Evolutionary conservation across 2,113 vertebrate species (phyloP).

Genomic region (Hirundichthys speculiger): DNA sequence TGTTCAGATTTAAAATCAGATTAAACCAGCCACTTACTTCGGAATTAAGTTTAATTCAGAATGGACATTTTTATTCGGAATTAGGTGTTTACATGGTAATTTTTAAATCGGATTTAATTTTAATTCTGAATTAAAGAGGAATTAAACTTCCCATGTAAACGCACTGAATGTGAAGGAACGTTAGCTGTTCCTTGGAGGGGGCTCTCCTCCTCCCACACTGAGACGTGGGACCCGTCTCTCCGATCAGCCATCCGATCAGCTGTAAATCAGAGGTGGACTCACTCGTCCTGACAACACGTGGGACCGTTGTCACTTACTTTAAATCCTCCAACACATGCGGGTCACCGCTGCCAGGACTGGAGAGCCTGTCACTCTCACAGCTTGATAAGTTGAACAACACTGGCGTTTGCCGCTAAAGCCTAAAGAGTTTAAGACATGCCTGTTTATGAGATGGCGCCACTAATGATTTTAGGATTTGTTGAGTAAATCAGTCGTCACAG

Average conservation of each 20-base stretch:
- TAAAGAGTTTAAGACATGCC: too few species aligned
- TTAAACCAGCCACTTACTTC: too few species aligned
- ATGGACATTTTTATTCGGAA: too few species aligned
- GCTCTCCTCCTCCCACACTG: slow-evolving; percentile 9
- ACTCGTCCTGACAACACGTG: slow-evolving; percentile 49
- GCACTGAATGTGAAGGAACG: slow-evolving; percentile 24
- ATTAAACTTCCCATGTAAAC: too few species aligned
- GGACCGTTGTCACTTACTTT: slow-evolving; percentile 64
- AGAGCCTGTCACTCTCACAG: not conserved
- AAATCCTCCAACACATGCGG: slow-evolving; percentile 30
- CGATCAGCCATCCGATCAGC: slow-evolving; percentile 16
- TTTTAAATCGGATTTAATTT: too few species aligned
- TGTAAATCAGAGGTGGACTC: slow-evolving; percentile 65
- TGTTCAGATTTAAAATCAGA: too few species aligned
- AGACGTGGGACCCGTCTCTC: slow-evolving; percentile 1
- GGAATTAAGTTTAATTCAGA: too few species aligned
- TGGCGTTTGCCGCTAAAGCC: not conserved
- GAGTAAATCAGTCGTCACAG: too few species aligned
- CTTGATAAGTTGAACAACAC: not conserved
- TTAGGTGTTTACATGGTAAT: too few species aligned
- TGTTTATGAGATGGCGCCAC: too few species aligned
- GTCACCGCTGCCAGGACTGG: slow-evolving; percentile 7
- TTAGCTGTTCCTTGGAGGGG: not conserved
- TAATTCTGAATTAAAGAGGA: too few species aligned
- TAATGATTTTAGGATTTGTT: too few species aligned